Evolutionary conservation across 1,140 invertebrate species (phyloP).

Genomic region (Glossosoma conforme): DNA sequence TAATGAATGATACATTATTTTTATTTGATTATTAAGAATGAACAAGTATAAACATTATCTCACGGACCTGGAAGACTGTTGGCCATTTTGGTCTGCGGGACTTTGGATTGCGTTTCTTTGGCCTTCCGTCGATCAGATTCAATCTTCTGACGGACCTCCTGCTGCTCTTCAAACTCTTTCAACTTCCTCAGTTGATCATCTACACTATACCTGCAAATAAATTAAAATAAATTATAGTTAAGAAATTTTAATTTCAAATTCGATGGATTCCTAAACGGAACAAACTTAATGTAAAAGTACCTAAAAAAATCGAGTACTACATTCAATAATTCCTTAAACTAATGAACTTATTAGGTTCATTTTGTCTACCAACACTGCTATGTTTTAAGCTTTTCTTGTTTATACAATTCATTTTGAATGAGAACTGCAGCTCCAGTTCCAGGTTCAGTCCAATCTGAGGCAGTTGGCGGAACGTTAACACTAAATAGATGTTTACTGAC

Average conservation of each 20-base stretch:
- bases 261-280: constrained; percentile 3
- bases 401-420: no score
- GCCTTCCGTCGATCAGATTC: constrained; percentile 44
- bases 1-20: neutral
- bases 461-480: no score
- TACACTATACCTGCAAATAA: constrained; percentile 38
- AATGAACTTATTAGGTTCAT: neutral
- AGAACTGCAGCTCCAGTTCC: no score
- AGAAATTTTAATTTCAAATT: no score
- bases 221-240: constrained; percentile 7
- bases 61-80: constrained; percentile 5
- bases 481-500: constrained; percentile 34
- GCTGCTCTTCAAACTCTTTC: constrained; percentile 43
- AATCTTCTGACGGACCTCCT: constrained; percentile 43
- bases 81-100: neutral
- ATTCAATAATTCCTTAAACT: constrained; percentile 7
- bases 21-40: no score
- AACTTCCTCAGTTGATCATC: constrained; percentile 38
- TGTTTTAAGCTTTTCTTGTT: no score
- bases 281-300: constrained; percentile 1
- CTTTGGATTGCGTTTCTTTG: constrained; percentile 32
- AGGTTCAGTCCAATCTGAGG: no score
- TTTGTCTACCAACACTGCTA: constrained; percentile 5
- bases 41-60: no score
- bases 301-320: neutral